Evolutionary conservation across 2,888 invertebrate species (phyloP).

Genomic region (Pandemis cinnamomeana): DNA sequence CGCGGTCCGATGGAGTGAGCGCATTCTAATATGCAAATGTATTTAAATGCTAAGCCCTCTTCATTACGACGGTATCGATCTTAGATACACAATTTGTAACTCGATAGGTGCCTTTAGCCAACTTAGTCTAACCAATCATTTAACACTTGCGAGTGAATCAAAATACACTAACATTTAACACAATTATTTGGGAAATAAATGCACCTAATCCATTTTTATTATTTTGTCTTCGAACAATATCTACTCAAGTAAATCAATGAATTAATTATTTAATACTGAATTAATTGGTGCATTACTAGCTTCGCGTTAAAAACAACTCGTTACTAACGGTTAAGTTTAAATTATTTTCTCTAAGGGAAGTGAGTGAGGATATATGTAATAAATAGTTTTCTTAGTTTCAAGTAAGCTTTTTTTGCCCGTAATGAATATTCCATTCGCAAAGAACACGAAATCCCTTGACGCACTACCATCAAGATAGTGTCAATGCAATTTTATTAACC

Average conservation of each 20-base stretch:
- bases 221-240: no score
- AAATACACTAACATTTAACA: neutral
- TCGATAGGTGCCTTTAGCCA: constrained; percentile 66
- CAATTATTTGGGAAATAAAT: no score
- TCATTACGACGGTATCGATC: constrained; percentile 83
- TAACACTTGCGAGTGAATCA: constrained; percentile 52
- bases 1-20: constrained; percentile 61
- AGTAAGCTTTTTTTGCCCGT: neutral
- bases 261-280: no score
- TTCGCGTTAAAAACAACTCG: no score
- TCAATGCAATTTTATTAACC: constrained; percentile 24
- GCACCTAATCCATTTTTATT: no score
- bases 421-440: neutral
- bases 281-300: no score
- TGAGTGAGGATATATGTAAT: no score
- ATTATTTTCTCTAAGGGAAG: no score
- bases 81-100: constrained; percentile 84
- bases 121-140: constrained; percentile 72
- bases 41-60: constrained; percentile 84
- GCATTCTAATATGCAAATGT: constrained; percentile 85
- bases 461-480: constrained; percentile 26
- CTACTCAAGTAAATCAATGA: no score
- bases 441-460: constrained; percentile 19
- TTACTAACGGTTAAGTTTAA: no score
- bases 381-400: neutral